These are phyloP conservation scores for Lycodopsis pacificus DNA, from an alignment of 2,797 vertebrate species.

Conservation along the genomic window DNA sequence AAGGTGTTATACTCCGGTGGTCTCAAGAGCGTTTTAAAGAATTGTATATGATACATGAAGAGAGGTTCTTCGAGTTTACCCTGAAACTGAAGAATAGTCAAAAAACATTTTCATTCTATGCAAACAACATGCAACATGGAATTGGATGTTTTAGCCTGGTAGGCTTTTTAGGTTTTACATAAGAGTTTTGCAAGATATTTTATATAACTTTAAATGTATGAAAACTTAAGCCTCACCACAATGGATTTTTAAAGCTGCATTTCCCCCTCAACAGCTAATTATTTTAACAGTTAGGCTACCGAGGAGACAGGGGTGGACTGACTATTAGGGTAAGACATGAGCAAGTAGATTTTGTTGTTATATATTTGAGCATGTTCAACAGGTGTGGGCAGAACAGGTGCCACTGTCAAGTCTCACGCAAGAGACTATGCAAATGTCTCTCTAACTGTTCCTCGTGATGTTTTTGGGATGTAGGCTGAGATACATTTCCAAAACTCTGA, in stretches of 20 bases:
- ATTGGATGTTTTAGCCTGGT: not conserved
- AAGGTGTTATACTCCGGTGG: not conserved
- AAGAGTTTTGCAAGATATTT: not conserved
- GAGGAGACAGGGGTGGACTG: not conserved
- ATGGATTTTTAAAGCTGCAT: not conserved
- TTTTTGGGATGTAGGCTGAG: not conserved
- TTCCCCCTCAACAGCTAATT: not conserved
- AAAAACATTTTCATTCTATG: not conserved
- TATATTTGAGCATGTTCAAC: conserved; percentile 55
- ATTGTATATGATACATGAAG: not conserved
- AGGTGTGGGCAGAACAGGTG: conserved; percentile 55
- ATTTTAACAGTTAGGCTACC: not conserved
- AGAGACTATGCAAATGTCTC: not conserved
- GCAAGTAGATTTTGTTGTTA: not conserved
- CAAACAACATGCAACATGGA: not conserved
- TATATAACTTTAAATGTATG: not conserved
- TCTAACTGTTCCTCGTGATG: not conserved
- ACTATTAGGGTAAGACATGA: not conserved
- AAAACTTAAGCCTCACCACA: not conserved
- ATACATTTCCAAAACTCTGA: not conserved
- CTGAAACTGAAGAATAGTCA: not conserved
- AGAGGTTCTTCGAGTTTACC: not conserved
- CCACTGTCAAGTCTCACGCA: conserved; percentile 3
- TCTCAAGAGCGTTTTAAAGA: not conserved
- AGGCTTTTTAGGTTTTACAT: not conserved